Conservation (phyloP, 1,140 invertebrate species). For the Atta colombica region DNA sequence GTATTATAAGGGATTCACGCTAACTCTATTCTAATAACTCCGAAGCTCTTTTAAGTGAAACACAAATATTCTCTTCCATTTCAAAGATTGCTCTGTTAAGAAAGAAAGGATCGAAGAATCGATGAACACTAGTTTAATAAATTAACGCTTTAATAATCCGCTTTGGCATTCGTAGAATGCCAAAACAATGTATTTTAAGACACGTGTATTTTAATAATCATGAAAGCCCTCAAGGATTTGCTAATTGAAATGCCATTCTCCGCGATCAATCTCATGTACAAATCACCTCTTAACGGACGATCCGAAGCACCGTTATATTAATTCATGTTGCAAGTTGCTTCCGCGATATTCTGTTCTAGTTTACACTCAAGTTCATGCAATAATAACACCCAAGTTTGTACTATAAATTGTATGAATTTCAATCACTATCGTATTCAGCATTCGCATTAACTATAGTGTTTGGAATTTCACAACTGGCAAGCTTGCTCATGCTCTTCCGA, state of each 20-base stretch:
- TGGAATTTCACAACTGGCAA: neutral
- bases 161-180: too few species aligned
- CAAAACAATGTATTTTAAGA: neutral
- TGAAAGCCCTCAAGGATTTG: neutral
- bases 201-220: neutral
- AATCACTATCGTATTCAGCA: neutral
- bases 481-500: neutral
- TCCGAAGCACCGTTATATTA: neutral
- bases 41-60: neutral
- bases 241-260: conserved; percentile 5
- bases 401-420: conserved; percentile 36
- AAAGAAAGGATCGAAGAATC: neutral
- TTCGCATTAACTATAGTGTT: neutral
- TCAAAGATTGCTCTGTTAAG: neutral
- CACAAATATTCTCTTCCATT: neutral
- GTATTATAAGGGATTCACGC: conserved; percentile 1
- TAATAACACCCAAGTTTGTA: conserved; percentile 2
- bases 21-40: neutral
- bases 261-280: neutral
- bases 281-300: conserved; percentile 28
- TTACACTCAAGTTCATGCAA: conserved; percentile 17
- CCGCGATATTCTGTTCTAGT: conserved; percentile 1
- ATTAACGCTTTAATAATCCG: neutral
- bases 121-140: neutral
- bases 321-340: neutral